Base-by-base conservation (phyloP, 2,113 vertebrate genomes). In the Neoarius graeffei region DNA sequence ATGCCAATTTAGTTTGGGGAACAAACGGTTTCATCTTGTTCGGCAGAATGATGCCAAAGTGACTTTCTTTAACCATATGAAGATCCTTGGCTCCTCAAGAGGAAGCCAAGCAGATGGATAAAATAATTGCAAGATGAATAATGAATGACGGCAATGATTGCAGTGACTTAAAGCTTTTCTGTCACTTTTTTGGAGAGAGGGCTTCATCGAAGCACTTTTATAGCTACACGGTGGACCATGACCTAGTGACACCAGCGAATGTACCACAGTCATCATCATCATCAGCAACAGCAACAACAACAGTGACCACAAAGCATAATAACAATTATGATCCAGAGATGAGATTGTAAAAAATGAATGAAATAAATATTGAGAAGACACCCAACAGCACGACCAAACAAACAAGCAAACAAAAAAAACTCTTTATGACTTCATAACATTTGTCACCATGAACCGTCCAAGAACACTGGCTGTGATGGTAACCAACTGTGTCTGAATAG, bases 121-220 rank as follows among this genome's bases (percentile, higher is more conserved):
- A 87, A 87, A 87, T 87, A 87, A 83, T 83, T 83, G 82, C 56
- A 17, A n/a, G n/a, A 76, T 83, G 54, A 87, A 87, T 87, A 87
- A 87, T 87, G 35, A 76, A 87, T 73, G 85, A 86, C 8, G 23
- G 35, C 14, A 30, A 56, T 81, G 66, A 87, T 57, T 87, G 79
- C 57, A 74, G 1, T 62, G 50, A 71, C 57, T 86, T 69, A 57
- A 69, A 81, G 66, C 52, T 81, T 81, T 56, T 17, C 30, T 80
- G 27, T 20, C 62, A 5, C 7, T 35, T 54, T 76, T n/a, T 56
- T 56, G 1, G 7, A 59, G 30, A 67, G 9, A 57, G 19, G 76
- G 15, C 62, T 19, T 3, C 25, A 42, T 42, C 52, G n/a, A 30
- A 66, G 23, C 5, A 66, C 15, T 3, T 11, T 6, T 27, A 11